Percentiles rank a stretch among this genome's conserved stretches.
These are phyloP conservation scores for Protophormia terraenovae DNA, from an alignment of 2,888 invertebrate species.

Conservation along the genomic window DNA sequence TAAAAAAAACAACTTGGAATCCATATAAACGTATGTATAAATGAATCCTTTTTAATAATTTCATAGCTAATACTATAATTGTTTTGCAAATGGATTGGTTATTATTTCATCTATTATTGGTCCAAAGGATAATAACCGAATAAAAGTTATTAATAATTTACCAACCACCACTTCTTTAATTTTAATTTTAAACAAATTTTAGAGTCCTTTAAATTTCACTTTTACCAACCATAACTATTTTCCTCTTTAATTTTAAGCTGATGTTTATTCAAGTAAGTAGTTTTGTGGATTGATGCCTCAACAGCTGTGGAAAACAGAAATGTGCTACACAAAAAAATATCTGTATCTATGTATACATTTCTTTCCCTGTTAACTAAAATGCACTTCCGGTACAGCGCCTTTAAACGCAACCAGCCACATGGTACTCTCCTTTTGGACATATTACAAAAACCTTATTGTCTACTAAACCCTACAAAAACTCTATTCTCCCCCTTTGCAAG, in stretches of 20 bases:
- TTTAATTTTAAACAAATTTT: too few relatives aligned
- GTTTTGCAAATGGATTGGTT: too few relatives aligned
- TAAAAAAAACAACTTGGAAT: too few relatives aligned
- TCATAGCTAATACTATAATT: too few relatives aligned
- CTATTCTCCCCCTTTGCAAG: not conserved
- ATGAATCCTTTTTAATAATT: too few relatives aligned
- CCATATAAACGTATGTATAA: too few relatives aligned
- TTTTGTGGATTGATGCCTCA: conserved; percentile 41
- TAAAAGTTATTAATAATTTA: too few relatives aligned
- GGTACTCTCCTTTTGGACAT: not conserved
- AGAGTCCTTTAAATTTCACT: not conserved
- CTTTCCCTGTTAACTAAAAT: conserved; percentile 59
- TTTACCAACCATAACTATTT: not conserved
- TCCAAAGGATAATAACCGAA: too few relatives aligned
- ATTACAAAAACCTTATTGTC: conserved; percentile 34
- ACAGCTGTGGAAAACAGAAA: conserved; percentile 3
- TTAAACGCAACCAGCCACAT: conserved; percentile 33
- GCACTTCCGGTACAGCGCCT: conserved; percentile 64
- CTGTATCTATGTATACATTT: not conserved
- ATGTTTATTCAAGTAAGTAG: conserved; percentile 49
- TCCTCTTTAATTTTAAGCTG: not conserved
- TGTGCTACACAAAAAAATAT: not conserved
- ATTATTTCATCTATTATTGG: too few relatives aligned
- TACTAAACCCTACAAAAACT: not conserved
- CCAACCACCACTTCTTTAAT: too few relatives aligned